These are phyloP conservation scores for Stictonetta naevosa DNA, from an alignment of 2,113 vertebrate genomes.

Conservation along the genomic window DNA sequence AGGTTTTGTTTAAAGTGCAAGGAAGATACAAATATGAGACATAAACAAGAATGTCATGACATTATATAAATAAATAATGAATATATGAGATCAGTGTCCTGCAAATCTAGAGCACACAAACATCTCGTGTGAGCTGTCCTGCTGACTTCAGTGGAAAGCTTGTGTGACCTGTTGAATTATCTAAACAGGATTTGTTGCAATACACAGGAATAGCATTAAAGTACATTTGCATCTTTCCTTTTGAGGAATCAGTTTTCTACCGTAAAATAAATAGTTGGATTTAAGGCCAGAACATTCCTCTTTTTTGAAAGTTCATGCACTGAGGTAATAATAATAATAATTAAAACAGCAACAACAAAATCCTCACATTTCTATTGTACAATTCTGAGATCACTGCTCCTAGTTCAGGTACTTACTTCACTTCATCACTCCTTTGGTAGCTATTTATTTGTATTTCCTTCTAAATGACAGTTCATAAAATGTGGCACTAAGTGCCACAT, in stretches of 20 bases:
- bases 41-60: neutral
- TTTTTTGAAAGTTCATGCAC: neutral
- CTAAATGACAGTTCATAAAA: neutral
- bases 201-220: neutral
- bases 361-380: neutral
- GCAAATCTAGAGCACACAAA: neutral
- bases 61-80: neutral
- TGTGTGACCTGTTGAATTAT: neutral
- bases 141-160: constrained; percentile 42
- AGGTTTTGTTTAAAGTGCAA: constrained; percentile 2
- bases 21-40: neutral
- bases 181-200: constrained; percentile 3
- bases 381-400: neutral
- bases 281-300: neutral
- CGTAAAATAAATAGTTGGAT: neutral
- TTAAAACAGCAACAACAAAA: neutral
- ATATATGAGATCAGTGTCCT: constrained; percentile 5
- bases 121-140: neutral
- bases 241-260: neutral
- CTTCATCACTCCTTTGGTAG: neutral
- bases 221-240: neutral
- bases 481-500: neutral
- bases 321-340: neutral
- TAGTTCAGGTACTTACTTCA: neutral
- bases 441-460: neutral